These are phyloP conservation scores for Trachythela sp. DNA, from an alignment of 64 coral and sea anemone genomes.

Conservation along the genomic window DNA sequence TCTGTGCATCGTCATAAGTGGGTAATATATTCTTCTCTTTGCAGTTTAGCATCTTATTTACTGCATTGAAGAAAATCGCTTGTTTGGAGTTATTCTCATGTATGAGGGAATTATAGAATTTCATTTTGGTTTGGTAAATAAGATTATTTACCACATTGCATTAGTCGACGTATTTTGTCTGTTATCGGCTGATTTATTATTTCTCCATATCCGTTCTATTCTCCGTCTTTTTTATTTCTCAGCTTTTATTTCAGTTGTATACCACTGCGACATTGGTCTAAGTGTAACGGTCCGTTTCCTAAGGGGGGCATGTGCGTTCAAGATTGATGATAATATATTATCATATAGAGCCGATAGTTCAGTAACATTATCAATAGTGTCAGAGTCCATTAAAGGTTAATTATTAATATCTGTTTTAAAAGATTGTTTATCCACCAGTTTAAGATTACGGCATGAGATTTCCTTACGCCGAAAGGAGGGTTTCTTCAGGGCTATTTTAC, in stretches of 20 bases:
- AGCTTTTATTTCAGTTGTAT: neutral
- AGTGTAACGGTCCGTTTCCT: conserved; percentile 5
- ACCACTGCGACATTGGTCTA: neutral
- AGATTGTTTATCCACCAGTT: no score
- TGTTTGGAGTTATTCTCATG: neutral
- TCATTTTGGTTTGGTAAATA: neutral
- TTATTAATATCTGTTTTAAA: no score
- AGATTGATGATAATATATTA: neutral
- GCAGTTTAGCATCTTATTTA: neutral
- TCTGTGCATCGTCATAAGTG: no score
- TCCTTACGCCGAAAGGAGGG: no score
- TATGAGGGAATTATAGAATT: neutral
- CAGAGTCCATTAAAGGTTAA: no score
- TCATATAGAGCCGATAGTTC: neutral
- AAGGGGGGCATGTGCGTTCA: neutral
- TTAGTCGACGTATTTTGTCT: neutral
- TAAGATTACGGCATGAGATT: no score
- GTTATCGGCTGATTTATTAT: neutral
- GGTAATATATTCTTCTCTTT: no score
- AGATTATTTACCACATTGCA: conserved; percentile 12
- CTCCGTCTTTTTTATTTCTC: no score
- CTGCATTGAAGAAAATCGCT: neutral
- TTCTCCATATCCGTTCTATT: neutral
- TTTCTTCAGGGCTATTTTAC: no score
- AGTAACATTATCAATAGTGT: neutral